Conservation (phyloP, 2,888 invertebrate genomes). For the Leptinotarsa haldemani region DNA sequence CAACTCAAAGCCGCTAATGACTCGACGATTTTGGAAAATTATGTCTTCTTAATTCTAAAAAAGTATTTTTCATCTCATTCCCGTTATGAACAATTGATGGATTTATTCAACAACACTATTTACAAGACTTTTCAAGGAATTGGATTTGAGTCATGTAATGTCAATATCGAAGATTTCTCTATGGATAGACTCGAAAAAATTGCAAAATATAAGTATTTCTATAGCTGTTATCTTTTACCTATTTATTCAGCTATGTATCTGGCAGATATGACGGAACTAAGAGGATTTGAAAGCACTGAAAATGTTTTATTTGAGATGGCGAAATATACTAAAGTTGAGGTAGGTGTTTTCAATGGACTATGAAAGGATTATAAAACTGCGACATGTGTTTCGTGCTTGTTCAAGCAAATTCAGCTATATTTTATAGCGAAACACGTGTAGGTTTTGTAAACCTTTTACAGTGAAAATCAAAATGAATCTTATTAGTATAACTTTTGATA, state of each 20-base stretch:
- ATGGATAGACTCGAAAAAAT: conserved; percentile 20
- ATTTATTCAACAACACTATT: conserved; percentile 15
- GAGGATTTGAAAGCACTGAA: conserved; percentile 6
- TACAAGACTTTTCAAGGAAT: conserved; percentile 15
- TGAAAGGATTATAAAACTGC: too few species aligned
- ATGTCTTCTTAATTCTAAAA: conserved; percentile 21
- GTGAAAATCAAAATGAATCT: too few species aligned
- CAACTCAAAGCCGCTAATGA: conserved; percentile 22
- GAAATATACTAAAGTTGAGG: conserved; percentile 24
- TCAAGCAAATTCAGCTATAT: too few species aligned
- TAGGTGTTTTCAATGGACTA: background rate
- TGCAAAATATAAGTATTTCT: conserved; percentile 22
- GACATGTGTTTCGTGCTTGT: too few species aligned
- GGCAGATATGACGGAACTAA: background rate
- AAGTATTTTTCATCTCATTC: conserved; percentile 23
- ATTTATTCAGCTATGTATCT: conserved; percentile 21
- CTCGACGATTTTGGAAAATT: conserved; percentile 17
- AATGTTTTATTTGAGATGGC: conserved; percentile 24
- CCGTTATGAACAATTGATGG: conserved; percentile 18
- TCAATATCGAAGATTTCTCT: conserved; percentile 14
- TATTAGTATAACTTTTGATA: too few species aligned
- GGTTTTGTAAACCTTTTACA: too few species aligned
- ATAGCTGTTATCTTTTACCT: conserved; percentile 16
- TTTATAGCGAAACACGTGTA: background rate
- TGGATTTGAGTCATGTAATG: conserved; percentile 17